These are phyloP conservation scores for Varanus komodoensis DNA, from an alignment of 2,113 vertebrate species.

Conservation along the genomic window DNA sequence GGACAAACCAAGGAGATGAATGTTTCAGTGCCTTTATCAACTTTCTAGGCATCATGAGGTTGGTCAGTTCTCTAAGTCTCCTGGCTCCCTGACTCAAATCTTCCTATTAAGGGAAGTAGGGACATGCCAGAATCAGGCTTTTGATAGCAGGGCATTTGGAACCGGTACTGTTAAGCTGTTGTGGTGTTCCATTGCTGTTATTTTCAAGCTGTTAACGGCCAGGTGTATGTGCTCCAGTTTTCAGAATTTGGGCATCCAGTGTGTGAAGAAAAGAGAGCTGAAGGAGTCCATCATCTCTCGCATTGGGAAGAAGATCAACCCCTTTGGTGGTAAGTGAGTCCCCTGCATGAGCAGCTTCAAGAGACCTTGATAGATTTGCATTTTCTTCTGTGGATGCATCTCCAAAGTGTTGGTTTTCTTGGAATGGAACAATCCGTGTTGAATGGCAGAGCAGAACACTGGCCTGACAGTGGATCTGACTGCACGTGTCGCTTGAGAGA, in stretches of 20 bases:
- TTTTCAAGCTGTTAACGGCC: constrained; percentile 24
- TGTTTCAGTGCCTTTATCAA: background rate
- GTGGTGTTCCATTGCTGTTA: constrained; percentile 28
- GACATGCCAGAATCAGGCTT: background rate
- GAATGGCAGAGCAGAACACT: background rate
- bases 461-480: background rate
- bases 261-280: constrained; percentile 95
- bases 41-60: background rate
- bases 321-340: constrained; percentile 89
- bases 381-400: background rate
- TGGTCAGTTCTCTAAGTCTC: background rate
- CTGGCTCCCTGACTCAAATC: background rate
- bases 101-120: background rate
- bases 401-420: background rate
- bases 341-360: background rate
- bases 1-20: background rate
- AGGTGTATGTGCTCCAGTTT: constrained; percentile 81
- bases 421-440: background rate
- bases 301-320: constrained; percentile 91
- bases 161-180: background rate
- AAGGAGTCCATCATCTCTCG: constrained; percentile 92
- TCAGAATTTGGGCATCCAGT: constrained; percentile 98
- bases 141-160: background rate
- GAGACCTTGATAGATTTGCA: background rate
- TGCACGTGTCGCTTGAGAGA: background rate